phyloP scores from a whole-genome alignment of 1,140 invertebrate genomes.

The Aradophagus sp. region DNA sequence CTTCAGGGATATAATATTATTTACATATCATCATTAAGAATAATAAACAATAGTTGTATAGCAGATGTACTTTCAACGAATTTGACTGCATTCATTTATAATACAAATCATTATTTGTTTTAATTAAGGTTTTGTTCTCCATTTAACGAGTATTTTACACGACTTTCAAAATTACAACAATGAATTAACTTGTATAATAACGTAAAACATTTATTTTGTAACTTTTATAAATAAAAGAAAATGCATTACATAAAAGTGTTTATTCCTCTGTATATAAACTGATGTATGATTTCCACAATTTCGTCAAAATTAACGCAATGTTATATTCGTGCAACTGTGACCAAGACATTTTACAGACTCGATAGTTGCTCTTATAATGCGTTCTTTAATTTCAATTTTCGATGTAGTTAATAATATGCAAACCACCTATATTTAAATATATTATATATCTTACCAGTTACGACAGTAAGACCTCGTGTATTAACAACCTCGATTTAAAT shows the following conservation, averaged over 20 bases:
- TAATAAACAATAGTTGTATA: too few relatives aligned
- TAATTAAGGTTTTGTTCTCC: too few relatives aligned
- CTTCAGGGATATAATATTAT: not conserved
- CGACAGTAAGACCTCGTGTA: slow-evolving; percentile 23
- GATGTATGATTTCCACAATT: slow-evolving; percentile 1
- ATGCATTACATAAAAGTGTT: slow-evolving; percentile 10
- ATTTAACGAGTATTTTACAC: not conserved
- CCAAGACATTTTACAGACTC: slow-evolving; percentile 4
- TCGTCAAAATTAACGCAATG: slow-evolving; percentile 2
- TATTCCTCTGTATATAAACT: slow-evolving; percentile 4
- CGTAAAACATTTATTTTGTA: slow-evolving; percentile 23
- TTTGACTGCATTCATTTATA: too few relatives aligned
- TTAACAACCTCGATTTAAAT: slow-evolving; percentile 48
- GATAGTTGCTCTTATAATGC: slow-evolving; percentile 6
- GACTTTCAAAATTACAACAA: not conserved
- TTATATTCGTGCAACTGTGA: slow-evolving; percentile 12
- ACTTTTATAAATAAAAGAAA: slow-evolving; percentile 17
- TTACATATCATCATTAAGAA: not conserved
- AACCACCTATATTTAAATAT: slow-evolving; percentile 28
- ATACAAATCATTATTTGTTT: too few relatives aligned
- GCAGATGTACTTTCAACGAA: too few relatives aligned
- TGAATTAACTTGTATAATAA: slow-evolving; percentile 9
- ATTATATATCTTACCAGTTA: slow-evolving; percentile 36
- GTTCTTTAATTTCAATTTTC: slow-evolving; percentile 13
- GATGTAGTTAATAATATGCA: slow-evolving; percentile 23